Evolutionary conservation across 92 coral and sea anemone species (phyloP), one percentile per base, ranked within the genome.

Genomic region (Meandrina meandrites): DNA sequence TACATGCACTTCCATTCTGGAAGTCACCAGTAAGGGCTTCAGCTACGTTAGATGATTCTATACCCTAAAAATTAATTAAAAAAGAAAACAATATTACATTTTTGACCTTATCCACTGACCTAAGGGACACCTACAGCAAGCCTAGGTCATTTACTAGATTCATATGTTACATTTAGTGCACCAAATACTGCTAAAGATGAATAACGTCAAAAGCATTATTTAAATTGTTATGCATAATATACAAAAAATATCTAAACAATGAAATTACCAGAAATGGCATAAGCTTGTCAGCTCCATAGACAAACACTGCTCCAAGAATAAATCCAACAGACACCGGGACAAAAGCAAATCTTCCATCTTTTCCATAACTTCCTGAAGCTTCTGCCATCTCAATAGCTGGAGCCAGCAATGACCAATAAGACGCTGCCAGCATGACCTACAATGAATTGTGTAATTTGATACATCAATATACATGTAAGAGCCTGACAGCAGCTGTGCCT

Each of bases 341-440:
- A 34, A 97, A 97, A 45, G 99, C 96, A 86, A 91, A 90, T 37
- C 86, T 79, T 32, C 99, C 99, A 30, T 86, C 90, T 56, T 88
- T 67, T 54, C 99, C 99, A 88, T 95, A 97, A 28, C 56, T 81
- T 31, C 90, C 88, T 5, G 99, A 93, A 35, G 86, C 89, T 73
- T 87, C 93, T 18, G 99, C 99, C 95, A 95, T 92, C 73, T 97
- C 99, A 30, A 97, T 97, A 10, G 99, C 99, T 71, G 99, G 99
- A 67, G 96, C 98, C n/a, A 97, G 81, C 28, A 97, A 81, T 0
- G 99, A 97, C 99, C 99, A 97, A 66, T 97, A 97, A 0, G 99
- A 97, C 4, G 99, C 99, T 17, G 99, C 99, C 22, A 94, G 89
- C 99, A 97, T 97, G 27, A 97, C 99, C 99, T 97, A 42, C 22